Conservation (phyloP, 2,888 invertebrate genomes). For the Polymixis lichenea region DNA sequence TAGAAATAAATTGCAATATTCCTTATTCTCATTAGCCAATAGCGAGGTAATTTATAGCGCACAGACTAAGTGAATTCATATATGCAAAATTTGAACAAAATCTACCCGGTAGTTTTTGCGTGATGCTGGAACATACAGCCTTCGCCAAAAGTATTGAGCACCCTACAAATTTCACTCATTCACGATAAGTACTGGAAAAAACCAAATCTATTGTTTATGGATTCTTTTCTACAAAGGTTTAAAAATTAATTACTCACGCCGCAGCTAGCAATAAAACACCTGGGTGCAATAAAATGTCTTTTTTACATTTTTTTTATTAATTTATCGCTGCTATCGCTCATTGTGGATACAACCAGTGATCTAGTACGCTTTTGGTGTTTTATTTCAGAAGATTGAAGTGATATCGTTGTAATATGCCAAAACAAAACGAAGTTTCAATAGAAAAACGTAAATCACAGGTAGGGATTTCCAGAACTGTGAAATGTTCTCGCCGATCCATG, state of each 20-base stretch:
- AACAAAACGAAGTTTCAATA: conserved; percentile 41
- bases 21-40: too few species aligned
- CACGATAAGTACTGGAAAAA: conserved; percentile 42
- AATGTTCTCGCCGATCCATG: too few species aligned
- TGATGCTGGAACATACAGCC: too few species aligned
- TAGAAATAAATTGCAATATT: too few species aligned
- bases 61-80: too few species aligned
- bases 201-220: conserved; percentile 43
- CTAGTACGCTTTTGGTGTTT: conserved; percentile 36
- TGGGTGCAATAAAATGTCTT: conserved; percentile 41
- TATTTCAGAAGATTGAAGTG: conserved; percentile 34
- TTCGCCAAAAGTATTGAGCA: not conserved
- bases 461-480: too few species aligned
- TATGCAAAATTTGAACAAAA: too few species aligned
- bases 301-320: conserved; percentile 31
- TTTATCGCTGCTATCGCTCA: conserved; percentile 38
- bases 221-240: conserved; percentile 47
- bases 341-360: conserved; percentile 39
- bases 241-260: conserved; percentile 41
- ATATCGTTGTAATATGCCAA: conserved; percentile 37
- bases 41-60: too few species aligned
- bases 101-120: too few species aligned
- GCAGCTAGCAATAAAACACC: conserved; percentile 46
- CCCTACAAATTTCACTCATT: conserved; percentile 31
- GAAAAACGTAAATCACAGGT: too few species aligned